Percentiles rank a stretch among this genome's conserved stretches.
These are phyloP conservation scores for Saturnia pavonia DNA, from an alignment of 2,888 invertebrate species.

Conservation along the genomic window DNA sequence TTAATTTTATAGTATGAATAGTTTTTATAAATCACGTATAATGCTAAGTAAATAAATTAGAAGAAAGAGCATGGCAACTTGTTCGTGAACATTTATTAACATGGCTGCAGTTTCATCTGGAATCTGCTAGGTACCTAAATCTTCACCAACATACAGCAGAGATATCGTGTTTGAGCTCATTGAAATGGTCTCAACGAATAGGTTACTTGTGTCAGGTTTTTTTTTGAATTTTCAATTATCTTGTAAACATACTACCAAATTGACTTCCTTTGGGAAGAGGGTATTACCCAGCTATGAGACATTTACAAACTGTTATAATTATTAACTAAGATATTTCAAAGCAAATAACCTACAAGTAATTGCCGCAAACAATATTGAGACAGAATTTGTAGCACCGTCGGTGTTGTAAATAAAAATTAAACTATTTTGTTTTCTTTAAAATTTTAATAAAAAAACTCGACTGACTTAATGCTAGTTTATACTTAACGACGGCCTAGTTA, in stretches of 20 bases:
- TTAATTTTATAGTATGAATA: no score
- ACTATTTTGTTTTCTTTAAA: not conserved
- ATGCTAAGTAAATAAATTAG: no score
- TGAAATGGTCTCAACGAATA: no score
- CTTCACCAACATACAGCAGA: no score
- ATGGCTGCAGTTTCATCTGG: no score
- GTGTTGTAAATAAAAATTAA: not conserved
- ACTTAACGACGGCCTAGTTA: not conserved
- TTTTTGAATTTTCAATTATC: no score
- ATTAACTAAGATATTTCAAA: not conserved
- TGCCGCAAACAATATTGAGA: not conserved
- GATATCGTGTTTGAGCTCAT: no score
- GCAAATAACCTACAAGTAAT: not conserved
- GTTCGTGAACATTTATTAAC: no score
- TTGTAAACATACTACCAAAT: not conserved
- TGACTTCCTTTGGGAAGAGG: not conserved
- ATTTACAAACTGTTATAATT: not conserved
- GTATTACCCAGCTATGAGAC: not conserved
- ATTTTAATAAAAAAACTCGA: not conserved
- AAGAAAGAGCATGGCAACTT: no score
- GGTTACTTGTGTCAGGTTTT: no score
- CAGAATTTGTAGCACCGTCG: not conserved
- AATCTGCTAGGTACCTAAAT: no score
- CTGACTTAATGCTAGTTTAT: not conserved
- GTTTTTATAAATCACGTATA: no score